Percentiles rank a stretch among this genome's conserved stretches.
Evolutionary conservation across 2,888 invertebrate species (phyloP).

Genomic region (Ernsta delagoae): DNA sequence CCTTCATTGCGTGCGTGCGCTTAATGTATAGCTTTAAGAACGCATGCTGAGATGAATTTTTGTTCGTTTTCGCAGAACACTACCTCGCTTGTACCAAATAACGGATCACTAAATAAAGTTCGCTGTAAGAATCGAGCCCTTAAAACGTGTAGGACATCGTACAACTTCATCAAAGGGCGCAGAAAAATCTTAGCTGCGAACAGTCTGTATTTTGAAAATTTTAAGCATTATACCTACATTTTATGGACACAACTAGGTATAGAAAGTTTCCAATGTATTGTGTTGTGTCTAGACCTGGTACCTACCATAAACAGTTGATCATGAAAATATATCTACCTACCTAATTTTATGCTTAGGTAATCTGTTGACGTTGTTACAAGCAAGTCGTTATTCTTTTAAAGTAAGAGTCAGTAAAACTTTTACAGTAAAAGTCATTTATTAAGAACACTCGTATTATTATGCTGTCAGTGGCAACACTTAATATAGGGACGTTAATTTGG

Average conservation of each 20-base stretch:
- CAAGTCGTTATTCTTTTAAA: too few relatives aligned
- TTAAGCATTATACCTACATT: too few relatives aligned
- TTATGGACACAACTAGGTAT: too few relatives aligned
- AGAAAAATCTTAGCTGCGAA: background rate
- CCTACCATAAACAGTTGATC: too few relatives aligned
- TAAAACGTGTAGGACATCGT: conserved; percentile 10
- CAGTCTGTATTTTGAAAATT: background rate
- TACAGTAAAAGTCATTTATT: too few relatives aligned
- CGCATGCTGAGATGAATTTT: conserved; percentile 59
- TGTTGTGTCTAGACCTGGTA: too few relatives aligned
- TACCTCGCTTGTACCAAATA: conserved; percentile 34
- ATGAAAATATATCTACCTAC: too few relatives aligned
- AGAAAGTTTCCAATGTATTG: too few relatives aligned
- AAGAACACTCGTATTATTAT: conserved; percentile 14
- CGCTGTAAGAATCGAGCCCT: conserved; percentile 4
- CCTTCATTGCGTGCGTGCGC: conserved; percentile 73
- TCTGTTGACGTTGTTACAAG: too few relatives aligned
- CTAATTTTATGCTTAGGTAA: too few relatives aligned
- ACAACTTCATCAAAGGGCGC: conserved; percentile 17
- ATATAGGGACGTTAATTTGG: conserved; percentile 15
- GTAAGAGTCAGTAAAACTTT: too few relatives aligned
- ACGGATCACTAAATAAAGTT: conserved; percentile 28
- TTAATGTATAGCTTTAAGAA: conserved; percentile 60
- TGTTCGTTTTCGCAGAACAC: conserved; percentile 42
- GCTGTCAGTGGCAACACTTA: conserved; percentile 32